Evolutionary conservation across 2,797 vertebrate species (phyloP).

Genomic region (Buceros bicornis): DNA sequence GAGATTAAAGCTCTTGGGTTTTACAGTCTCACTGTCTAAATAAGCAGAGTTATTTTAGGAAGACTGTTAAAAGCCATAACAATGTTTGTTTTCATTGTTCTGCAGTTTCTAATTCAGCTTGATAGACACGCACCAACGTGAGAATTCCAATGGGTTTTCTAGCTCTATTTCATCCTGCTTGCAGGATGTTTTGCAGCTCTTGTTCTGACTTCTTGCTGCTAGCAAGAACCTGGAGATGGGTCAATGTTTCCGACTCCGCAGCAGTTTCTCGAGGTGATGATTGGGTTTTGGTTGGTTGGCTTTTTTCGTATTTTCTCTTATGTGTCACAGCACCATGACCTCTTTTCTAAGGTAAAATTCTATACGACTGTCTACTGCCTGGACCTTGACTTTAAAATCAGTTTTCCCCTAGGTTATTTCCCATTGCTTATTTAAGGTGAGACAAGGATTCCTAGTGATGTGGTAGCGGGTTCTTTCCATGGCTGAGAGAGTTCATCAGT

Average conservation of each 20-base stretch:
- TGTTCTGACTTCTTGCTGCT: not conserved
- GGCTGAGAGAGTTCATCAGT: not conserved
- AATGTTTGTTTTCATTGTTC: not conserved
- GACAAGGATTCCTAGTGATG: not conserved
- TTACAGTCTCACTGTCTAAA: not conserved
- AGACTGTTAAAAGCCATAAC: not conserved
- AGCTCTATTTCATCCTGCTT: not conserved
- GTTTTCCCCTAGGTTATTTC: not conserved
- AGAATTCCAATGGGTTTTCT: not conserved
- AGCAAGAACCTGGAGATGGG: not conserved
- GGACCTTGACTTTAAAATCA: not conserved
- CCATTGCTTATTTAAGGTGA: not conserved
- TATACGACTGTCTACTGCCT: not conserved
- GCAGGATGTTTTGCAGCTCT: not conserved
- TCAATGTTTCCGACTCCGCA: not conserved
- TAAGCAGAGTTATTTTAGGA: not conserved
- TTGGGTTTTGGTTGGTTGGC: not conserved
- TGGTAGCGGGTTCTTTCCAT: not conserved
- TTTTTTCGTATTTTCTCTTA: not conserved
- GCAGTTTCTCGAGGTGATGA: not conserved
- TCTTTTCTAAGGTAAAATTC: not conserved
- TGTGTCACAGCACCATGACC: not conserved
- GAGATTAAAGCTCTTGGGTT: not conserved
- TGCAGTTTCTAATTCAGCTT: not conserved
- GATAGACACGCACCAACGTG: not conserved